Base-by-base conservation (phyloP, 2,113 vertebrate species). In the Dicaeum eximium region DNA sequence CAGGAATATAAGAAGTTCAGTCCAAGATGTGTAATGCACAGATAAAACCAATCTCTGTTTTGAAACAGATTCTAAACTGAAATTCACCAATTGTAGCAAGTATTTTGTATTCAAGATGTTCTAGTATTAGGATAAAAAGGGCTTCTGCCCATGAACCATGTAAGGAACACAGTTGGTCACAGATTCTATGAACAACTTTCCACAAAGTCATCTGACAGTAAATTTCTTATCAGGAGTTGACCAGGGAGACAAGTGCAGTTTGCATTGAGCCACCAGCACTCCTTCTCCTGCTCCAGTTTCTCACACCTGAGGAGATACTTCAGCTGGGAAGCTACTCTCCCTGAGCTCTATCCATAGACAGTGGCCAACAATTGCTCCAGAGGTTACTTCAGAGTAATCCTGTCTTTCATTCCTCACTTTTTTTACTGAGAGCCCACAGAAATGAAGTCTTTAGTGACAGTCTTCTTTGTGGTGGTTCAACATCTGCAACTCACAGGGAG, bases 371-470 rank as follows among this genome's bases (percentile, higher is more conserved):
- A 11, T 69, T 80, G 44, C 27, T n/a, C 30, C 27, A 57, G 72
- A 72, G 25, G 6, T 50, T 57, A 58, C 15, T 62, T 70, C n/a
- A 42, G 14, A 66, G 33, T 40, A 60, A 57, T 72, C 40, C 62
- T 69, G 28, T n/a, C 20, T 90, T 15, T 1, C 19, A 64, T 79
- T 79, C 48, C 48, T 87, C 10, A 18, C n/a, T 62, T 58, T 15
- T 71, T 84, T 37, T 87, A 45, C 40, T 31, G 74, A 37, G 7
- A 84, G 4, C 4, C 20, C 0, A 1, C 50, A 71, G 33, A 79
- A 90, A 51, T 0, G 0, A 70, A 21, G 42, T 58, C 12, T 42
- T 38, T 78, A 0, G 0, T 4, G 4, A 80, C 53, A 88, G 38
- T 60, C 19, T 15, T 78, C 30, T 48, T 38, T 72, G 16, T 58